Evolutionary conservation across 1,140 invertebrate genomes (phyloP).

Genomic region (Eulimnadia texana): DNA sequence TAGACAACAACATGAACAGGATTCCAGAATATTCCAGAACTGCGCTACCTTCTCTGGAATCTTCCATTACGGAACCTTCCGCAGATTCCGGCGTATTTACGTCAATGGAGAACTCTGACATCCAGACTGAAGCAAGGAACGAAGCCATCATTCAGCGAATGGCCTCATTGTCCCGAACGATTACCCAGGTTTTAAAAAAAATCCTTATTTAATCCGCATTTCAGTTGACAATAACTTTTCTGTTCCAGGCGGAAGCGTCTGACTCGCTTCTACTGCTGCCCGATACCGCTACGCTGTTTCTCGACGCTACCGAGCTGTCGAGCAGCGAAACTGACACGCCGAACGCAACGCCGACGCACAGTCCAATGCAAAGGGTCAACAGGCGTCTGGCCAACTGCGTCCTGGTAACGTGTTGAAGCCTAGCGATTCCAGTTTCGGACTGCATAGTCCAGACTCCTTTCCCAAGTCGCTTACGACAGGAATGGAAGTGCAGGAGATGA

Average conservation of each 20-base stretch:
- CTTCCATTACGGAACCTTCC: too few relatives aligned
- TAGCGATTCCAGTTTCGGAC: constrained; percentile 57
- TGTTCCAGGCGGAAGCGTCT: constrained; percentile 50
- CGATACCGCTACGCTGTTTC: constrained; percentile 7
- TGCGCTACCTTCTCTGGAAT: too few relatives aligned
- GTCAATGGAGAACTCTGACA: too few relatives aligned
- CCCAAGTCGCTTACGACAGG: background rate
- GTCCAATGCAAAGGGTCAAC: constrained; percentile 44
- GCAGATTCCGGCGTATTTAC: too few relatives aligned
- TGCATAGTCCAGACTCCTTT: constrained; percentile 61
- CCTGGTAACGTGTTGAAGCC: constrained; percentile 25
- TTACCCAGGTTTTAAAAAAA: too few relatives aligned
- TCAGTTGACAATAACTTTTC: too few relatives aligned
- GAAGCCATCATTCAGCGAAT: too few relatives aligned
- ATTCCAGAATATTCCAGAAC: too few relatives aligned
- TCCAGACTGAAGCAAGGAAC: too few relatives aligned
- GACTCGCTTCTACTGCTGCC: constrained; percentile 45
- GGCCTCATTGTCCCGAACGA: too few relatives aligned
- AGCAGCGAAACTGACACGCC: constrained; percentile 52
- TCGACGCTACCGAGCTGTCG: constrained; percentile 38
- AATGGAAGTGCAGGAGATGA: constrained; percentile 19
- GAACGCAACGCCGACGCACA: constrained; percentile 48
- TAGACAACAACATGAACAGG: constrained; percentile 52
- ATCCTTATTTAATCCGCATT: too few relatives aligned
- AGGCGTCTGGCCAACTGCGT: too few relatives aligned